Base-by-base conservation (phyloP, 2,113 vertebrate species). In the Ciconia stormi region DNA sequence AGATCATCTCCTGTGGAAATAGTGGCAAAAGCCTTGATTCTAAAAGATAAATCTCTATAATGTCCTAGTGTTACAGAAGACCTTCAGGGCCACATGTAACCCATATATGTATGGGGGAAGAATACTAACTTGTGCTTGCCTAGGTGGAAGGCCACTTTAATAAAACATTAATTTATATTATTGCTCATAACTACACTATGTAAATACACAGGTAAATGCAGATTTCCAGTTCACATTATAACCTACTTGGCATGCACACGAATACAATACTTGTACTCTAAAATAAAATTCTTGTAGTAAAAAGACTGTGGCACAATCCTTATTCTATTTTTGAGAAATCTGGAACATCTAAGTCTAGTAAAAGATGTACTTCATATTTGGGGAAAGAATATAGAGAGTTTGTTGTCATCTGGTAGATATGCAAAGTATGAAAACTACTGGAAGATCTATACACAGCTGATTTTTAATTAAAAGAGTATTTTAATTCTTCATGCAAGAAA, bases 321-420 rank as follows among this genome's bases (percentile, higher is more conserved):
- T 23, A 97, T 95, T 34, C 97, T 98, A 27, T 98, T 98, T 95
- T 98, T 98, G 50, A 99, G 93, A 91, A 98, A 98, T 95, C 94
- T 34, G 89, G 98, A 25, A 98, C 97, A 9, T 98, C 98, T 23
- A 98, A 98, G 27, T 98, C 98, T 59, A 98, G 95, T 94, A 99
- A 85, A 96, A 99, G 90, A 82, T 98, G 93, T 58, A 97, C 98
- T 87, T 99, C 97, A 10, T 70, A 98, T 98, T 98, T 59, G 49
- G 49, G 42, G 42, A 22, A 94, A 36, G 82, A 65, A 18, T 46
- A 77, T 10, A 85, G 34, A 82, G 44, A 42, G 26, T 40, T 70
- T 82, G 38, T 58, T 84, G 32, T 81, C 29, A 34, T 67, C 11
- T 34, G 36, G 36, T 69, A 82, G 52, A 63, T 26, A 63, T 7